phyloP scores from a whole-genome alignment of 2,888 invertebrate genomes.

The Ectobius pallidus region DNA sequence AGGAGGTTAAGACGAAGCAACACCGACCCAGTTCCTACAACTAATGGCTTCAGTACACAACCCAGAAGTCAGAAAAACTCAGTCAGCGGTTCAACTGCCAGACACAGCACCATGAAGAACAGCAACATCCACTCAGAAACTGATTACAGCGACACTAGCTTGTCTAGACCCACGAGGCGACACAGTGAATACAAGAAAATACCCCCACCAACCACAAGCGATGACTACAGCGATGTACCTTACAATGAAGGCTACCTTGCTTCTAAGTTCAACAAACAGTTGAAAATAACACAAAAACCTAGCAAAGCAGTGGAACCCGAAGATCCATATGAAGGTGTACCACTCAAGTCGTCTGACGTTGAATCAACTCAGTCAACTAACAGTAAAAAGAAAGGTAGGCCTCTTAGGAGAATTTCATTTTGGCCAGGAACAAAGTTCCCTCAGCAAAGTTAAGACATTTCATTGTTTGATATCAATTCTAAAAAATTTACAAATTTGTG shows the following conservation, averaged over 20 bases:
- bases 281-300: conserved; percentile 34
- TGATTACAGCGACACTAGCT: conserved; percentile 12
- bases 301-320: conserved; percentile 27
- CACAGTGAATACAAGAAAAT: conserved; percentile 17
- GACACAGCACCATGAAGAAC: conserved; percentile 18
- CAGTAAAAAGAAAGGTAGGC: conserved; percentile 68
- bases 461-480: too few species aligned
- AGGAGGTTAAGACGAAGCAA: conserved; percentile 26
- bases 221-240: conserved; percentile 36
- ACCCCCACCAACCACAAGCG: conserved; percentile 18
- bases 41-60: background rate
- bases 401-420: conserved; percentile 74
- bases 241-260: conserved; percentile 29
- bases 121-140: background rate
- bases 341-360: conserved; percentile 34
- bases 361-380: conserved; percentile 32
- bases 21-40: conserved; percentile 1
- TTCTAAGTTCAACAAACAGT: conserved; percentile 39
- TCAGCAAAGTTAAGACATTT: conserved; percentile 27
- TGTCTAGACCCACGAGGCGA: background rate
- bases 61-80: conserved; percentile 1
- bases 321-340: conserved; percentile 38
- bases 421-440: conserved; percentile 71
- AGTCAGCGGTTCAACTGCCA: background rate
- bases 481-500: too few species aligned